Base-by-base conservation (phyloP, 2,797 vertebrate genomes). In the Linurgus olivaceus region DNA sequence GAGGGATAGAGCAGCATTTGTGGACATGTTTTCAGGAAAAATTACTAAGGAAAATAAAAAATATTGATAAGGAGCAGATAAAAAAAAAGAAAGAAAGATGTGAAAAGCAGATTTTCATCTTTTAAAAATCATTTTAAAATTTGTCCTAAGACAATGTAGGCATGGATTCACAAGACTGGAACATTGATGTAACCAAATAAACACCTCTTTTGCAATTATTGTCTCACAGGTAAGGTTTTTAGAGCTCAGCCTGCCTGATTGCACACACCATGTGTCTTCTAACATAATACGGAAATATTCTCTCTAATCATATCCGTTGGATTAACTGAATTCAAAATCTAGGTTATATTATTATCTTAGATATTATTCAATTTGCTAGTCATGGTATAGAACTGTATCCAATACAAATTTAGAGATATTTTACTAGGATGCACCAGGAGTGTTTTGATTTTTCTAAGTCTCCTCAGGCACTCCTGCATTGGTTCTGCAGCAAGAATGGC, bases 11-110 rank as follows among this genome's bases (percentile, higher is more conserved):
- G 14, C 11, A 57, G 24, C 21, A 65, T 51, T 31, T 0, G 0
- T 47, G 18, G 25, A 5, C 8, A 51, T 26, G 14, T 17, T 75
- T 78, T 58, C 4, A 33, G 18, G 25, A 67, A 83, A 55, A 67
- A 40, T 29, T 23, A 21, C 5, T 5, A 62, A n/a, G 9, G 18
- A 85, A 78, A 67, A 29, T 17, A 2, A 2, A 1, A 12, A 13
- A 17, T 70, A 55, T 14, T 26, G 2, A 33, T 47, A 58, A 35
- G 4, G 31, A 7, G 1, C 2, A 83, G 25, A 55, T 65, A 62
- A 26, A 0, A 47, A 28, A 40, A 28, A 40, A n/a, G 11, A n/a
- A 42, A n/a, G 1, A 18, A 37, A 73, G 33, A 37, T 2, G 13
- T 45, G 17, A 67, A 80, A 77, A 80, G 1, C 4, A 65, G 6